phyloP scores from a whole-genome alignment of 2,113 vertebrate genomes.

The Nothoprocta perdicaria region DNA sequence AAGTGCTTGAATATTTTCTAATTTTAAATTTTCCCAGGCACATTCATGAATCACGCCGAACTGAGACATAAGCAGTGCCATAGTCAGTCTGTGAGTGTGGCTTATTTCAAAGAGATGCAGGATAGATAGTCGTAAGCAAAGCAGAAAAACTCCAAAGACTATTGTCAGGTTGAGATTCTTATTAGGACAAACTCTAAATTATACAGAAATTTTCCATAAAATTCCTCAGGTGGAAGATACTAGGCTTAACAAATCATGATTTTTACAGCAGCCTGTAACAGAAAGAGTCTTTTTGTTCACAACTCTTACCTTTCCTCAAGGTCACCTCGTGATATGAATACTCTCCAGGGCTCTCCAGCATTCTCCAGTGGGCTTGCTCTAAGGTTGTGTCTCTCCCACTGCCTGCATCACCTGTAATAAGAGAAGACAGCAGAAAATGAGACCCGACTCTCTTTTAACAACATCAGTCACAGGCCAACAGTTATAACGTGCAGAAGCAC shows the following conservation, averaged over 20 bases:
- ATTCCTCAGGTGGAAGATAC: not conserved
- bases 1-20: not conserved
- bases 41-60: not conserved
- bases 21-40: not conserved
- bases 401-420: not conserved
- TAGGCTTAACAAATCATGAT: not conserved
- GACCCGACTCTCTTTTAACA: not conserved
- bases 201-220: not conserved
- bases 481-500: not conserved
- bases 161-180: not conserved
- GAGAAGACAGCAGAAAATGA: slow-evolving; percentile 26
- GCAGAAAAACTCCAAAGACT: not conserved
- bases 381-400: not conserved
- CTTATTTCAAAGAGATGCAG: not conserved
- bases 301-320: not conserved
- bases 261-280: not conserved
- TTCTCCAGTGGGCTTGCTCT: not conserved
- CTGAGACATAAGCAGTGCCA: not conserved
- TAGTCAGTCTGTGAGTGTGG: not conserved
- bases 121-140: not conserved
- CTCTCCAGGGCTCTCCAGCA: slow-evolving; percentile 2
- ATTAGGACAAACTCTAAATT: not conserved
- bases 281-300: not conserved
- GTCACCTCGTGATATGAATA: not conserved
- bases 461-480: slow-evolving; percentile 1